Base-by-base conservation (phyloP, 1,140 invertebrate species). In the Drepana arcuata region DNA sequence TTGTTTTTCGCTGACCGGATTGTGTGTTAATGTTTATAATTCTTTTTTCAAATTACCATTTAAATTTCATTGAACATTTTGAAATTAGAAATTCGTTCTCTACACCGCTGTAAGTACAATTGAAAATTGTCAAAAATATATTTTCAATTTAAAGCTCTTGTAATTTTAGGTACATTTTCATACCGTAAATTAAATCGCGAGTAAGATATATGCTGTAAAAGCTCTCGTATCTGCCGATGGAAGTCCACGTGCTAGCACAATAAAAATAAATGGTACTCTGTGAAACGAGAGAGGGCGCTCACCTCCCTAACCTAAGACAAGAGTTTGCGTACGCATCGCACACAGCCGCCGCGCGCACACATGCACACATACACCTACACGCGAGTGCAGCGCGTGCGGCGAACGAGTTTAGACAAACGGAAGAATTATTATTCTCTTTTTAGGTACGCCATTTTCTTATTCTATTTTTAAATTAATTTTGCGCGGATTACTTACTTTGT, bases 221-320 rank as follows among this genome's bases (percentile, higher is more conserved):
- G n/a, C n/a, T n/a, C n/a, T n/a, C n/a, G 47, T 49, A 48, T 52
- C 47, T 55, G 39, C 46, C 46, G 38, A 53, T 45, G 41, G 51
- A 46, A 40, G 49, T 71, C 69, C 74, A 81, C 73, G 77, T 81
- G 75, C n/a, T 69, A 32, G 54, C 58, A 73, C 70, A 77, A 81
- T 79, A 79, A 81, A 81, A 81, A 81, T 79, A 79, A 79, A 78
- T 74, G 63, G 66, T 64, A 60, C n/a, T 68, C 62, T 61, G 56
- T 48, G 50, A 71, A 78, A 68, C 61, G 60, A 61, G 64, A 69
- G 71, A 69, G 77, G 71, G 79, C 77, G 67, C 51, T 81, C 72
- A 81, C 77, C 77, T 77, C 71, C 77, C 77, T 81, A 81, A 81
- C 77, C 77, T 81, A 81, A 81, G 77, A 77, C 77, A 81, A 79